Percentiles rank a stretch among this genome's conserved stretches.
Evolutionary conservation across 2,888 invertebrate genomes (phyloP).

Genomic region (Cephus spinipes): DNA sequence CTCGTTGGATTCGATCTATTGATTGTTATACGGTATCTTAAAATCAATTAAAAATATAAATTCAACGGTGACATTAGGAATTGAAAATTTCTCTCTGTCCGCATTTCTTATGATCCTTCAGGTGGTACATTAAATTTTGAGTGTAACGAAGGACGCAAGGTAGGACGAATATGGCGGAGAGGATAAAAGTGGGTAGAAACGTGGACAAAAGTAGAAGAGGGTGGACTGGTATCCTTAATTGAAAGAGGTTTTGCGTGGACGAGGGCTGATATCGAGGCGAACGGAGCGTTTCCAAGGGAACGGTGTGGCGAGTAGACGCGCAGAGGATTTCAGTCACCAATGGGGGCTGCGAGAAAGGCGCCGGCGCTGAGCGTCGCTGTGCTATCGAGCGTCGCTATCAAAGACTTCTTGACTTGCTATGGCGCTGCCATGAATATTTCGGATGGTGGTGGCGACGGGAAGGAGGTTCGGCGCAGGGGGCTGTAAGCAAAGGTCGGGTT

Average conservation of each 20-base stretch:
- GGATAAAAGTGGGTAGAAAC: not conserved
- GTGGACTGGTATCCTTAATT: slow-evolving; percentile 45
- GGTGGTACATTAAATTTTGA: not conserved
- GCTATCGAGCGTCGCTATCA: slow-evolving; percentile 61
- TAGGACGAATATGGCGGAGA: not conserved
- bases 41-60: not conserved
- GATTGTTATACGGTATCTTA: not conserved
- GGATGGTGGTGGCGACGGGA: slow-evolving; percentile 7
- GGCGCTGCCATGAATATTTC: slow-evolving; percentile 44
- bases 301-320: slow-evolving; percentile 52
- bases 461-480: not conserved
- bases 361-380: slow-evolving; percentile 55
- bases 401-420: slow-evolving; percentile 57
- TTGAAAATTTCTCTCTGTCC: not conserved
- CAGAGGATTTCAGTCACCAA: slow-evolving; percentile 56
- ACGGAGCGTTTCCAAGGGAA: slow-evolving; percentile 62
- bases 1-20: not conserved
- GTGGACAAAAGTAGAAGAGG: slow-evolving; percentile 7
- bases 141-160: not conserved
- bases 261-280: slow-evolving; percentile 51
- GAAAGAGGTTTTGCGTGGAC: slow-evolving; percentile 58
- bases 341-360: slow-evolving; percentile 53
- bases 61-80: not conserved
- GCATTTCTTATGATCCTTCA: not conserved
- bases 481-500: not conserved